phyloP scores from a whole-genome alignment of 1,140 invertebrate species.

The Delia radicum region DNA sequence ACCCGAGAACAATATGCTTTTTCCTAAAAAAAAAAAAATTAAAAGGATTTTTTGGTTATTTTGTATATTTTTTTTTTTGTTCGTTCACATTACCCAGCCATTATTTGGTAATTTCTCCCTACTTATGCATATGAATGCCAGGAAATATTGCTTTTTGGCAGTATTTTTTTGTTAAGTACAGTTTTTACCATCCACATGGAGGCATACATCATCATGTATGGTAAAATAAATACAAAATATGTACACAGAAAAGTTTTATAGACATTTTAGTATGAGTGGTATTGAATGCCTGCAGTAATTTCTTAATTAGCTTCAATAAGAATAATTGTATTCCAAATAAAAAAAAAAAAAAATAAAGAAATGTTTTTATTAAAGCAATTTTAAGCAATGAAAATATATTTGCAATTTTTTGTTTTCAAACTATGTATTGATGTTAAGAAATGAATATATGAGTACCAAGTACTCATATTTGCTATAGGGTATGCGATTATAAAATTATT shows the following conservation, averaged over 20 bases:
- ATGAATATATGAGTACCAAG: too few relatives aligned
- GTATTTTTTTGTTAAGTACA: background rate
- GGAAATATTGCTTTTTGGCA: background rate
- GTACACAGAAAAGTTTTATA: slow-evolving; percentile 17
- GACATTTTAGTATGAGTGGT: slow-evolving; percentile 19
- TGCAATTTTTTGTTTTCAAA: too few relatives aligned
- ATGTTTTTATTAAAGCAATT: background rate
- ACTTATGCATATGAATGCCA: background rate
- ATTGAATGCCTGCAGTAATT: slow-evolving; percentile 48
- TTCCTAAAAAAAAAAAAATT: background rate
- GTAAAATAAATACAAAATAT: background rate
- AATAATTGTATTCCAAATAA: background rate
- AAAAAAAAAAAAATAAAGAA: background rate
- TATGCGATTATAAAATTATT: too few relatives aligned
- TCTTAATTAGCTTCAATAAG: slow-evolving; percentile 49
- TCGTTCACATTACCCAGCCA: background rate
- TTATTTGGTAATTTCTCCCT: slow-evolving; percentile 16
- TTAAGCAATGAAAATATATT: background rate
- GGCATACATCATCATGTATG: background rate
- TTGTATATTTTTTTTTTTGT: background rate
- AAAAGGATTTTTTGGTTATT: slow-evolving; percentile 16
- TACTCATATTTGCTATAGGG: too few relatives aligned
- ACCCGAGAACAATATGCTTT: background rate
- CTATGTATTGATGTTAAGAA: too few relatives aligned
- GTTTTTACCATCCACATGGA: background rate